phyloP scores from a whole-genome alignment of 2,888 invertebrate genomes.

The Meta bourneti region DNA sequence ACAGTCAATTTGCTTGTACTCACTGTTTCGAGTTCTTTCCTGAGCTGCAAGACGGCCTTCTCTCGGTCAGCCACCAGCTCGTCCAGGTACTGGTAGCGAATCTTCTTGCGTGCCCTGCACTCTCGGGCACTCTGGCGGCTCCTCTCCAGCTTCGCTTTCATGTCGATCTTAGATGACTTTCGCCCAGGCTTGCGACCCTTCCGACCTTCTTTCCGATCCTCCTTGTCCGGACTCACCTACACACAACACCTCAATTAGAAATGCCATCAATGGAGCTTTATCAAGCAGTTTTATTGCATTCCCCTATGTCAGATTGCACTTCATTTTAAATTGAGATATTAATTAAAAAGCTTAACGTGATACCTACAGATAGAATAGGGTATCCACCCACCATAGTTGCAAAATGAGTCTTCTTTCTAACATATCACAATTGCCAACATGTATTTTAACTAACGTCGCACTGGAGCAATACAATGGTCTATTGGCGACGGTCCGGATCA shows the following conservation, averaged over 20 bases:
- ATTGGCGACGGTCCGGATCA: too few species aligned
- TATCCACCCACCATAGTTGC: too few species aligned
- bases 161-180: conserved; percentile 77
- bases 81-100: conserved; percentile 97
- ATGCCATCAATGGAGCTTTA: not conserved
- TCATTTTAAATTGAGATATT: too few species aligned
- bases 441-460: too few species aligned
- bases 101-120: conserved; percentile 97
- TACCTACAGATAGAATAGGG: too few species aligned
- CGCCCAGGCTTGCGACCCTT: conserved; percentile 76
- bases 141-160: conserved; percentile 84
- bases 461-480: too few species aligned
- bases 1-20: too few species aligned
- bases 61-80: conserved; percentile 96
- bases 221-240: conserved; percentile 65
- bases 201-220: conserved; percentile 70
- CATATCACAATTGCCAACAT: too few species aligned
- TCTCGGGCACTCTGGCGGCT: conserved; percentile 98
- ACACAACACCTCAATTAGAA: not conserved
- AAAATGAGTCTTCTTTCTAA: too few species aligned
- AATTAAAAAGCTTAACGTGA: too few species aligned
- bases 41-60: conserved; percentile 91
- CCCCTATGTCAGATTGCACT: too few species aligned
- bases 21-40: conserved; percentile 95
- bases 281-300: too few species aligned